Evolutionary conservation across 2,113 vertebrate species (phyloP).

Genomic region (Charina bottae): DNA sequence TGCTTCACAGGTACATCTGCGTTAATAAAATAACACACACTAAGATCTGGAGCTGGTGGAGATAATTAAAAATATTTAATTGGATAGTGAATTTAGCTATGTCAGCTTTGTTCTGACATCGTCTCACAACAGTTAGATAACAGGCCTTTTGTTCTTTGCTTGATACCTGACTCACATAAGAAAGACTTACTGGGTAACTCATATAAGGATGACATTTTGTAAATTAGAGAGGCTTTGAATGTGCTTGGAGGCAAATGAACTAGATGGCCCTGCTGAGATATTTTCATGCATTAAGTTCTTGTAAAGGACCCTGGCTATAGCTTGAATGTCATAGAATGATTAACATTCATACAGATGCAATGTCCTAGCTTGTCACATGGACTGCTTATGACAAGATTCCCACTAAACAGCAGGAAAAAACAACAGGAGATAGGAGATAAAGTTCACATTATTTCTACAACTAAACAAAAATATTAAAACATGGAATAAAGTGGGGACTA

Average conservation of each 20-base stretch:
- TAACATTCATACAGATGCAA: not conserved
- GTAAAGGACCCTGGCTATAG: not conserved
- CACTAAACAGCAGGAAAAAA: not conserved
- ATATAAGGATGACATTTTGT: not conserved
- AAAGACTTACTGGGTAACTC: not conserved
- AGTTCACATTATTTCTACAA: not conserved
- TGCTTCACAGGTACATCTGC: not conserved
- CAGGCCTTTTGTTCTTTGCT: not conserved
- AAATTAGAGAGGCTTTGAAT: constrained; percentile 9
- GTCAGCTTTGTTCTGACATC: not conserved
- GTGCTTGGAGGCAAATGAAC: not conserved
- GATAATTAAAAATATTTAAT: constrained; percentile 15
- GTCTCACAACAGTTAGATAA: not conserved
- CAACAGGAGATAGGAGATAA: not conserved
- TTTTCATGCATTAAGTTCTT: not conserved
- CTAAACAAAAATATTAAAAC: not conserved
- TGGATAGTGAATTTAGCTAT: not conserved
- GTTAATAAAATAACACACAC: not conserved
- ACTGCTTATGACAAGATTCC: not conserved
- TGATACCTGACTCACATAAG: constrained; percentile 9
- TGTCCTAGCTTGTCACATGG: not conserved
- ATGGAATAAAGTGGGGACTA: not conserved
- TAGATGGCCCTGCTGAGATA: not conserved
- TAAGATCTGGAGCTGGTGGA: constrained; percentile 26
- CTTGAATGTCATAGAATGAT: not conserved